These are phyloP conservation scores for Apis cerana DNA, from an alignment of 1,140 invertebrate genomes.

Conservation along the genomic window DNA sequence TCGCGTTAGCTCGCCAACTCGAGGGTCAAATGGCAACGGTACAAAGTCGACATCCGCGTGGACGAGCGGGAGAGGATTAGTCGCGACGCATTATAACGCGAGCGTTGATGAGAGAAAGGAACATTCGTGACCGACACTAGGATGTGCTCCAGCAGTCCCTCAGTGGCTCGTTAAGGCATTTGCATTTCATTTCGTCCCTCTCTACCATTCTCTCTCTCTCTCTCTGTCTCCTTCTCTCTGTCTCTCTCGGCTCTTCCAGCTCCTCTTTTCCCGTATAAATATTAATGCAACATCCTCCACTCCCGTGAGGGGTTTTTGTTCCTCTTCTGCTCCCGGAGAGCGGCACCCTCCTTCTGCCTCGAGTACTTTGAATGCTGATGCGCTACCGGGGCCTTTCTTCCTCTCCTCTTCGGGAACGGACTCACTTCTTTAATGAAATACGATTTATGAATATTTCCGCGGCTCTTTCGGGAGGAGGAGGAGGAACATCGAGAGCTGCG, in stretches of 20 bases:
- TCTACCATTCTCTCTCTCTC: slow-evolving; percentile 38
- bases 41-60: slow-evolving; percentile 13
- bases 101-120: slow-evolving; percentile 75
- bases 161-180: slow-evolving; percentile 82
- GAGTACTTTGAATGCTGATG: slow-evolving; percentile 81
- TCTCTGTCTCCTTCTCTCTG: too few relatives aligned
- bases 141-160: slow-evolving; percentile 77
- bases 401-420: slow-evolving; percentile 27
- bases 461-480: neutral
- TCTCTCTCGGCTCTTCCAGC: slow-evolving; percentile 50
- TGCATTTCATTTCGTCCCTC: slow-evolving; percentile 79
- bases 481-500: neutral
- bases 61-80: slow-evolving; percentile 32
- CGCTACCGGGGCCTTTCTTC: slow-evolving; percentile 67
- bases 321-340: slow-evolving; percentile 74
- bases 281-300: slow-evolving; percentile 82
- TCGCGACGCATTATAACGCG: slow-evolving; percentile 60
- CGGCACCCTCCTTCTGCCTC: slow-evolving; percentile 72
- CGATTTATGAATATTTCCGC: slow-evolving; percentile 74
- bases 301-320: slow-evolving; percentile 78
- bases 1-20: neutral
- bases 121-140: slow-evolving; percentile 76
- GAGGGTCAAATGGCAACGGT: neutral
- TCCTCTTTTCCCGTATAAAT: slow-evolving; percentile 79
- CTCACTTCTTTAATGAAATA: slow-evolving; percentile 71